phyloP scores from a whole-genome alignment of 64 coral and sea anemone species.

The Actinia equina region DNA sequence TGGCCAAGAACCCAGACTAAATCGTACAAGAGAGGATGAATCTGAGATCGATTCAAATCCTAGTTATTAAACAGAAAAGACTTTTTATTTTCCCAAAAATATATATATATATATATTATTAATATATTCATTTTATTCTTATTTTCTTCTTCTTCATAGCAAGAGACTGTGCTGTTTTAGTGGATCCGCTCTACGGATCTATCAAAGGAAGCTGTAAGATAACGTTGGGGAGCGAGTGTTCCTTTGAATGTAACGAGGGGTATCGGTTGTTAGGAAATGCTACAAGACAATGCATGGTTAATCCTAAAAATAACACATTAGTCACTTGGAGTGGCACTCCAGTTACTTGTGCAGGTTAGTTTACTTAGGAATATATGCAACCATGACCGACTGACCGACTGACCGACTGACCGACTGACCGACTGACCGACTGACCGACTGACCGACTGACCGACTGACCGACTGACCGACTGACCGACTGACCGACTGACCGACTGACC shows the following conservation, averaged over 20 bases:
- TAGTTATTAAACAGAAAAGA: no score
- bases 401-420: no score
- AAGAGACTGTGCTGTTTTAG: not conserved
- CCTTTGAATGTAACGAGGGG: conserved; percentile 7
- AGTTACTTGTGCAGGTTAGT: not conserved
- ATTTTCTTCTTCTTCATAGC: not conserved
- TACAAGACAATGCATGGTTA: not conserved
- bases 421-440: no score
- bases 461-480: no score
- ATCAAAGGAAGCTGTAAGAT: not conserved
- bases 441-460: no score
- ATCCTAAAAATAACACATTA: not conserved
- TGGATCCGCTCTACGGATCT: not conserved
- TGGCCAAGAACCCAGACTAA: no score
- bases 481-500: no score
- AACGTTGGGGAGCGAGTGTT: not conserved
- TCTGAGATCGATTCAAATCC: no score
- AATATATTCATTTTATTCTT: not conserved
- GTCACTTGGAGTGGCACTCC: not conserved
- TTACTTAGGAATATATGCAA: not conserved
- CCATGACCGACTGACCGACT: no score
- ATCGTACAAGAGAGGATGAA: no score
- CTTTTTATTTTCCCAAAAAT: no score
- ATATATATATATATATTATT: no score
- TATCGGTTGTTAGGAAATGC: not conserved